Conservation (phyloP, 2,888 invertebrate species). For the Eristalis arbustorum region DNA sequence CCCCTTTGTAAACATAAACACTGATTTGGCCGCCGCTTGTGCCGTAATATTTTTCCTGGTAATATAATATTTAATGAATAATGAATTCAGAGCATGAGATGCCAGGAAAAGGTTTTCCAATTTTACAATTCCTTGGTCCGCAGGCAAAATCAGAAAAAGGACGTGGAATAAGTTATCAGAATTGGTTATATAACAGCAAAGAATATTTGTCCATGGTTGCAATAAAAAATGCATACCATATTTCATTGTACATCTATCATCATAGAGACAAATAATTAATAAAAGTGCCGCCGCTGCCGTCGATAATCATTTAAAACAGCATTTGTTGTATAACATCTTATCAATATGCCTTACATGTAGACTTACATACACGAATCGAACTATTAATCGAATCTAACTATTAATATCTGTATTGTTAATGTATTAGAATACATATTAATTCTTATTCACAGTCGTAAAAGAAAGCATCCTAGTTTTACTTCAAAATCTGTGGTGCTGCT, state of each 20-base stretch:
- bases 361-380: too few relatives aligned
- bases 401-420: not conserved
- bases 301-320: conserved; percentile 7
- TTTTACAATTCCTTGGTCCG: conserved; percentile 66
- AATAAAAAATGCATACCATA: conserved; percentile 67
- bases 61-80: conserved; percentile 70
- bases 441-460: not conserved
- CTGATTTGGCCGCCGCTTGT: conserved; percentile 49
- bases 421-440: not conserved
- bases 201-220: conserved; percentile 67
- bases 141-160: conserved; percentile 58
- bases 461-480: not conserved
- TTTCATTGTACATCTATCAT: conserved; percentile 64
- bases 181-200: conserved; percentile 65
- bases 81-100: conserved; percentile 65
- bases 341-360: too few relatives aligned
- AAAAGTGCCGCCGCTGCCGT: conserved; percentile 5
- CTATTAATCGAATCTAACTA: too few relatives aligned
- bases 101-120: conserved; percentile 67
- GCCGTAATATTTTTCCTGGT: conserved; percentile 66
- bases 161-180: conserved; percentile 42
- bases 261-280: conserved; percentile 58
- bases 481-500: not conserved
- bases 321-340: too few relatives aligned
- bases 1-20: conserved; percentile 59